Base-by-base conservation (phyloP, 2,888 invertebrate species). In the Oscheius onirici region DNA sequence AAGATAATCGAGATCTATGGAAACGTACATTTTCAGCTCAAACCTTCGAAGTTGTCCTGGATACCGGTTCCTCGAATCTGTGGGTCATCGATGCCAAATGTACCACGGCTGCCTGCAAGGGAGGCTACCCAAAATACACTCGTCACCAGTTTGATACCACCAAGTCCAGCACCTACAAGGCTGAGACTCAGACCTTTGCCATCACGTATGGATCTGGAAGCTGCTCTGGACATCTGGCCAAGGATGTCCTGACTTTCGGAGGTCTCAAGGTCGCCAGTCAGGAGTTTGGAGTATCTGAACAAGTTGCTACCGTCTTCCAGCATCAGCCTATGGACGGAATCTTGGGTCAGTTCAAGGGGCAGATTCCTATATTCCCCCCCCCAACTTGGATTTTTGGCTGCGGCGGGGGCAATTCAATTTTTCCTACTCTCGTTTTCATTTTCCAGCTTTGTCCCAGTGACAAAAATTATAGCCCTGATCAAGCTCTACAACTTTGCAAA, bases 281-380 rank as follows among this genome's bases (percentile, higher is more conserved):
- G 70, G 76, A 76, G 60, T 84, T 84, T 73, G 84, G 83, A 73
- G 74, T 82, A 51, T 75, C 82, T 65, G 74, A 69, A 46, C 60
- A 63, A 22, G 69, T 84, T 71, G 83, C 83, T 52, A 77, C 79
- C 24, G 82, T 84, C 58, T 77, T 80, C 76, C 82, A 81, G 51
- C 79, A 81, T 72, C 82, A 82, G 69, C 84, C 84, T 69, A 76
- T 84, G 28, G 83, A 83, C 74, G 84, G 84, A 70, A 84, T 84
- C 72, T 70, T 84, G 65, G 84, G 84, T 70, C 5, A 34, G 34
- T 34, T n/a, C n/a, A n/a, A n/a, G n/a, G n/a, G n/a, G n/a, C n/a
- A n/a, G n/a, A n/a, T n/a, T n/a, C n/a, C n/a, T n/a, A n/a, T n/a
- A n/a, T n/a, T n/a, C n/a, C n/a, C n/a, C n/a, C n/a, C n/a, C n/a